Conservation (phyloP, 2,797 vertebrate genomes). For the Anisognathus igniventris region DNA sequence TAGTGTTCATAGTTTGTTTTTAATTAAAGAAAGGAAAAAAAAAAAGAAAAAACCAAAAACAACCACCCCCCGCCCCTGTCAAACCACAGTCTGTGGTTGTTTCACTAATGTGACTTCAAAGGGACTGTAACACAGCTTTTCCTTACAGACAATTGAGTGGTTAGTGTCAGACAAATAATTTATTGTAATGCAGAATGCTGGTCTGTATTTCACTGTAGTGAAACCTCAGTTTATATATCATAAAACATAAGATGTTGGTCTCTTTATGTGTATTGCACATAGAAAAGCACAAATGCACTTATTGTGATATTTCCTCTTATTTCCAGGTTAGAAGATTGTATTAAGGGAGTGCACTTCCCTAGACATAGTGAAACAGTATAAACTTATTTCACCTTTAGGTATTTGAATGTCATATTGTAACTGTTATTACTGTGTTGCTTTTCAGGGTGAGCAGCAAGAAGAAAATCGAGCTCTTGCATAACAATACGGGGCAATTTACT, state of each 20-base stretch:
- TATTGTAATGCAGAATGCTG: background rate
- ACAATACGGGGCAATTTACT: background rate
- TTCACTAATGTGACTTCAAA: background rate
- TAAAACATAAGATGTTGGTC: background rate
- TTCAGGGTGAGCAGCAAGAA: slow-evolving; percentile 35
- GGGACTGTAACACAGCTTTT: background rate
- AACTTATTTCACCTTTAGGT: background rate
- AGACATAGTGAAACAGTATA: background rate
- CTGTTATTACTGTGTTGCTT: background rate
- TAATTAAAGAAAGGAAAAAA: background rate
- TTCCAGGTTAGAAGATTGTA: background rate
- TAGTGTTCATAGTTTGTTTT: background rate
- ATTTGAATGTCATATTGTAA: background rate
- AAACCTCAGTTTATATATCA: background rate
- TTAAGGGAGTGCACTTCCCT: background rate
- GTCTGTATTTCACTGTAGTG: background rate
- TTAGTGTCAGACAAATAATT: background rate
- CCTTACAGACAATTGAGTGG: background rate
- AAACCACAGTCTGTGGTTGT: background rate
- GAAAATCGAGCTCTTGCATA: background rate
- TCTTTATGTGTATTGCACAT: background rate
- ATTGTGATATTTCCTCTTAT: background rate
- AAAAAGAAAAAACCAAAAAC: accelerated
- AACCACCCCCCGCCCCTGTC: background rate
- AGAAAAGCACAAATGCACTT: background rate